These are phyloP conservation scores for Onychostoma macrolepis DNA, from an alignment of 2,113 vertebrate species.

Conservation along the genomic window DNA sequence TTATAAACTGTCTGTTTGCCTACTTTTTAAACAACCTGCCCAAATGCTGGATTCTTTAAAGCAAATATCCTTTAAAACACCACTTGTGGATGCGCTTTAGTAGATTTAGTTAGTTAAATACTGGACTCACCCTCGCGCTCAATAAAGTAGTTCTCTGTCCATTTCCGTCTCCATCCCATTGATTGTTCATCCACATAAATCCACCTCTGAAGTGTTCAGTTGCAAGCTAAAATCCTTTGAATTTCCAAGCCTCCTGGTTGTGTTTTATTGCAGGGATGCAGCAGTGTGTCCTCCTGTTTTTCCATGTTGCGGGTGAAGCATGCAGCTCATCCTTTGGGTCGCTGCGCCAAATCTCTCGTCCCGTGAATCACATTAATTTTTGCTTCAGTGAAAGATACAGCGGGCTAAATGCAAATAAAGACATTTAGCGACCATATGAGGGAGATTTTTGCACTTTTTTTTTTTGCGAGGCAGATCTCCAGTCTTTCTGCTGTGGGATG, in stretches of 20 bases:
- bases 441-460: slow-evolving; percentile 10
- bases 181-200: not conserved
- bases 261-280: slow-evolving; percentile 30
- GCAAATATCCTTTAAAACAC: not conserved
- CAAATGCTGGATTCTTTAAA: not conserved
- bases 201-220: not conserved
- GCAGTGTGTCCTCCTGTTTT: slow-evolving; percentile 53
- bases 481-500: slow-evolving; percentile 39
- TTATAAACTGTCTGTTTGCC: not conserved
- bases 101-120: slow-evolving; percentile 5
- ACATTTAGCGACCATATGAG: slow-evolving; percentile 37
- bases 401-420: slow-evolving; percentile 37
- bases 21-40: not conserved
- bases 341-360: slow-evolving; percentile 67
- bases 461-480: slow-evolving; percentile 41
- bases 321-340: slow-evolving; percentile 60
- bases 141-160: slow-evolving; percentile 22
- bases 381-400: slow-evolving; percentile 42
- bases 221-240: not conserved
- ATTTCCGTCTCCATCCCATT: not conserved
- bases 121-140: slow-evolving; percentile 10
- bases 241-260: slow-evolving; percentile 1
- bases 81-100: slow-evolving; percentile 18
- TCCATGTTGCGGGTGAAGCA: slow-evolving; percentile 45
- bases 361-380: slow-evolving; percentile 42